Evolutionary conservation across 1,140 invertebrate genomes (phyloP), one percentile per base, ranked within the genome.

Genomic region (Nilaparvata lugens): DNA sequence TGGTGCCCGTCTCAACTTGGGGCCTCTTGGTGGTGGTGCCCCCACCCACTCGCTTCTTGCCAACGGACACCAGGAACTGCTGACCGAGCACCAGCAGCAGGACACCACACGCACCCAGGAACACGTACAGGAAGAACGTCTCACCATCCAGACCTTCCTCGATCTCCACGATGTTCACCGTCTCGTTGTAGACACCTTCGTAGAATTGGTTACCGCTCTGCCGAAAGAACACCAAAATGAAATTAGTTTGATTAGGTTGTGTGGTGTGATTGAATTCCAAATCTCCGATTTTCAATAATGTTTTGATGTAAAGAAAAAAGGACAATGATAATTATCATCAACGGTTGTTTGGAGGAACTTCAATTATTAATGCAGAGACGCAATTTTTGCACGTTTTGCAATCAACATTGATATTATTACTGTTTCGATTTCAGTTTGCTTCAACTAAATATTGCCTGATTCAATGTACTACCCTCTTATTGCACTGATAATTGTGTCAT

Each of bases 181-280:
- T 99, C 76, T 98, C 93, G 75, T 99, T 99, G 80, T 94, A 99
- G 0, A 99, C 93, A 62, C 95, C 90, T 76, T 95, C 94, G 69
- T 84, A 80, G 72, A 81, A 94, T 52, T 78, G 74, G 52, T 80
- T 77, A 38, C 86, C 85, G 68, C 83, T 84, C 84, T 89, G 67
- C 21, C 71, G 70, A 64, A 59, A 71, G 69, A 62, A 63, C 65
- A 58, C 31, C 7, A 35, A 43, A 7, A 58, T 38, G 25, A 9
- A 56, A 56, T 54, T 21, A 23, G 9, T 1, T 54, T 28, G n/a
- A 42, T 11, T 42, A 11, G 11, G 40, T 13, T 42, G 40, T n/a
- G n/a, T n/a, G n/a, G n/a, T n/a, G n/a, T n/a, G n/a, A n/a, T n/a
- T n/a, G n/a, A n/a, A n/a, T 7, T 19, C 21, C 21, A 35, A 13